Evolutionary conservation across 2,888 invertebrate genomes (phyloP), one percentile per base, ranked within the genome.

Genomic region (Tetragnatha montana): DNA sequence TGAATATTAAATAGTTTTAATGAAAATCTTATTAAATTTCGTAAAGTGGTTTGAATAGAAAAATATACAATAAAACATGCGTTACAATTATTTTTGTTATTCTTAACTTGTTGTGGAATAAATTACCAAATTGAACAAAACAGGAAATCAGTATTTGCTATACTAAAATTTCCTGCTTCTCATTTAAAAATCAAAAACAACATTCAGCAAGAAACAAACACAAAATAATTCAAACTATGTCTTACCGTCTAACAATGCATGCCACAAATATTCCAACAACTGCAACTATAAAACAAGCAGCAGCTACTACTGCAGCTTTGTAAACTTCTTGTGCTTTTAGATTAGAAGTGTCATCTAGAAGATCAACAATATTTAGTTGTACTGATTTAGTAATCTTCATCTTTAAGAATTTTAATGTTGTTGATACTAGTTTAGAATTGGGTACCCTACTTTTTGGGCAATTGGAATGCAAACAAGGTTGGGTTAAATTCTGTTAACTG

Each of bases 281-380:
- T 60, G 90, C 90, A 75, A 90, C 90, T 22, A 90, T 90, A 47
- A 90, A 90, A 35, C 90, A 90, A 12, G 90, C 90, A 69, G 90
- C 90, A 69, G 90, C 90, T 60, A 90, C 90, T 8, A 90, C 90
- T 51, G 90, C 90, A 19, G 90, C 90, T 87, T 90, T 90, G 51
- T 90, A 90, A 49, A 90, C 90, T 90, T 90, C 90, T 70, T 90
- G 90, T 70, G 90, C 90, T 80, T 90, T 90, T 50, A 90, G 81
- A 68, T 87, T 90, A 19, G 85, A 17, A 8, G 47, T 73, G 70
- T 90, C 90, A 90, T 90, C 90, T 90, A 51, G 50, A 75, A 80
- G 47, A 79, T 35, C 35, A 35, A 35, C 35, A 35, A 35, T 35
- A 35, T 35, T 35, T 35, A 35, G 35, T 35, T 35, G 35, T 35